Evolutionary conservation across 2,888 invertebrate genomes (phyloP), one percentile per base, ranked within the genome.

Genomic region (Cosmia pyralina): DNA sequence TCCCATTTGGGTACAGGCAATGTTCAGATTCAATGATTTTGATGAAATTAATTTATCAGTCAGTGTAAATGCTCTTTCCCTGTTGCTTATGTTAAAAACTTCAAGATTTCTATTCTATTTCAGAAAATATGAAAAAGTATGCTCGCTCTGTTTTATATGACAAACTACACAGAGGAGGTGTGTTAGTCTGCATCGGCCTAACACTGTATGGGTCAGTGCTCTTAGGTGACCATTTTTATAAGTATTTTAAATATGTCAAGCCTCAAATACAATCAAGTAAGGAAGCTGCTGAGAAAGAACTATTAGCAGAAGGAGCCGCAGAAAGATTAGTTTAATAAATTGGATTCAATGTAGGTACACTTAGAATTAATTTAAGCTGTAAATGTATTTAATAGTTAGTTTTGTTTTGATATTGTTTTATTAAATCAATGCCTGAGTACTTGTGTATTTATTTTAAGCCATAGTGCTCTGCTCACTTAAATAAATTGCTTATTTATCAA

Each of bases 281-380:
- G 69, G 90, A 89, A 74, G 92, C 93, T 6, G 93, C 94, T 10
- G 92, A 96, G 81, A 87, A 91, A 76, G 96, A 96, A 87, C 89
- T 97, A 2, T 86, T 97, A 60, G 86, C 92, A 4, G 97, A 97
- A 92, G 97, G 97, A 53, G 89, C 96, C 38, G 91, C 94, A 19
- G 95, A 96, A 53, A 93, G 91, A 88, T 82, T 94, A 70, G 62
- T 80, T 89, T 60, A 85, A 87, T 76, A 89, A 88, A 72, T 87
- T 69, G 57, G 41, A 77, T 50, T 44, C 63, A 77, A 64, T 75
- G 63, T 72, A 71, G 28, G 28, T 28, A 28, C 34, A 76, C 60
- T 72, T 81, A 75, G 75, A 77, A 69, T 79, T 83, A 75, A 70
- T 72, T 75, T 89, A 90, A 88, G 85, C 76, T 88, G 78, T 90